Conservation (phyloP, 1,140 invertebrate species). For the Drosophila hydei region DNA sequence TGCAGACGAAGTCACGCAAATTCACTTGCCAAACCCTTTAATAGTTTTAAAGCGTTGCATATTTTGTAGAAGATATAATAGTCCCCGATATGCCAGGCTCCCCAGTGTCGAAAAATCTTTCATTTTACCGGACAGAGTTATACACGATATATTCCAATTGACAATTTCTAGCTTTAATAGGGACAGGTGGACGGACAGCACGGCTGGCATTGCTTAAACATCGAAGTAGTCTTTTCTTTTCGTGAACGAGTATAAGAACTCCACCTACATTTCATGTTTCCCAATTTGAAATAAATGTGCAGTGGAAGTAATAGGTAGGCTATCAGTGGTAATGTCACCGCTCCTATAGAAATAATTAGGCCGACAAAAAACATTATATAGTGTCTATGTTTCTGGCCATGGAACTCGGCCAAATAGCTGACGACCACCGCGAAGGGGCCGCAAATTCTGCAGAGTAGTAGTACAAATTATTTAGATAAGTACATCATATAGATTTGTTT, state of each 20-base stretch:
- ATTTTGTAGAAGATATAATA: neutral
- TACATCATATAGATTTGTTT: neutral
- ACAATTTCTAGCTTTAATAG: too few relatives aligned
- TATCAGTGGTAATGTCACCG: constrained; percentile 85
- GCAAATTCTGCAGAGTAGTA: constrained; percentile 85
- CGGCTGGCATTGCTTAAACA: too few relatives aligned
- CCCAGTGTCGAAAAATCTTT: too few relatives aligned
- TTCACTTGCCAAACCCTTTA: too few relatives aligned
- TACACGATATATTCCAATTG: too few relatives aligned
- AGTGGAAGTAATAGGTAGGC: constrained; percentile 85
- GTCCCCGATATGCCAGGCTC: too few relatives aligned
- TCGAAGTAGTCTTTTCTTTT: too few relatives aligned
- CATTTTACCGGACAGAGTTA: too few relatives aligned
- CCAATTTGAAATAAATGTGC: constrained; percentile 48
- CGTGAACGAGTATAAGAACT: neutral
- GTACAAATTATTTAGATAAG: neutral
- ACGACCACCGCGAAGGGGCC: constrained; percentile 89
- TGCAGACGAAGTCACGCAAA: too few relatives aligned
- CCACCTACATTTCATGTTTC: constrained; percentile 48
- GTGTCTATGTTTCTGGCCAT: constrained; percentile 86
- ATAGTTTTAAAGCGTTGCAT: too few relatives aligned
- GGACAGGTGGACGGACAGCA: too few relatives aligned
- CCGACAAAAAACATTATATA: constrained; percentile 87
- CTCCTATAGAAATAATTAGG: constrained; percentile 85
- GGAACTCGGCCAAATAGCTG: constrained; percentile 89